phyloP scores from a whole-genome alignment of 2,113 vertebrate genomes.

The Natator depressus region DNA sequence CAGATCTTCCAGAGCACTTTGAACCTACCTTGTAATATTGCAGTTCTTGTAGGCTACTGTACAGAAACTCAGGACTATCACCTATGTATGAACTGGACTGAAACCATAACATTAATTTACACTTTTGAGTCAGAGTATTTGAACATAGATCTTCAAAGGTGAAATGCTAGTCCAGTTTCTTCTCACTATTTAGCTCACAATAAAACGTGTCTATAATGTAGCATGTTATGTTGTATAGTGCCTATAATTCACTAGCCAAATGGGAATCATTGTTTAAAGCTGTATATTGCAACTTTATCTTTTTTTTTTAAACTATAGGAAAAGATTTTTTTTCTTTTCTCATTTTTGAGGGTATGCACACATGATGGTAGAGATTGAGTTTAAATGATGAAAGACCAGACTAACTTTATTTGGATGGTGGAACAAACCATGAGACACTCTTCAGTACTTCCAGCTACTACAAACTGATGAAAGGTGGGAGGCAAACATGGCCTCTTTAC shows the following conservation, averaged over 20 bases:
- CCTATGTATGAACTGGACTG: not conserved
- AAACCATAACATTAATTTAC: not conserved
- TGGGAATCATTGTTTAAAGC: not conserved
- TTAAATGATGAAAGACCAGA: not conserved
- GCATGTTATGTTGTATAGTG: not conserved
- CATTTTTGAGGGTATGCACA: not conserved
- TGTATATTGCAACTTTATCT: fast-evolving
- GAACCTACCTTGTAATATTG: not conserved
- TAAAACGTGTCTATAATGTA: not conserved
- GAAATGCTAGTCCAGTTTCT: not conserved
- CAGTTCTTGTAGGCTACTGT: not conserved
- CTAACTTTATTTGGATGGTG: fast-evolving
- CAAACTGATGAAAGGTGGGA: not conserved
- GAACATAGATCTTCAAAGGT: not conserved
- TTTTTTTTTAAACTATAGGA: not conserved
- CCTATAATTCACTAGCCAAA: not conserved
- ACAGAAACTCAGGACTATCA: not conserved
- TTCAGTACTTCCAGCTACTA: not conserved
- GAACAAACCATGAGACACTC: not conserved
- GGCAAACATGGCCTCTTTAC: not conserved
- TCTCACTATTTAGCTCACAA: not conserved
- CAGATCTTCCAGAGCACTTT: not conserved
- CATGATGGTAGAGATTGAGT: not conserved
- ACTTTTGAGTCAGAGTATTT: not conserved
- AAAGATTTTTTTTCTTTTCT: fast-evolving